Percentiles rank a stretch among this genome's conserved stretches.
Conservation (phyloP, 2,797 vertebrate genomes). For the Paguma larvata region DNA sequence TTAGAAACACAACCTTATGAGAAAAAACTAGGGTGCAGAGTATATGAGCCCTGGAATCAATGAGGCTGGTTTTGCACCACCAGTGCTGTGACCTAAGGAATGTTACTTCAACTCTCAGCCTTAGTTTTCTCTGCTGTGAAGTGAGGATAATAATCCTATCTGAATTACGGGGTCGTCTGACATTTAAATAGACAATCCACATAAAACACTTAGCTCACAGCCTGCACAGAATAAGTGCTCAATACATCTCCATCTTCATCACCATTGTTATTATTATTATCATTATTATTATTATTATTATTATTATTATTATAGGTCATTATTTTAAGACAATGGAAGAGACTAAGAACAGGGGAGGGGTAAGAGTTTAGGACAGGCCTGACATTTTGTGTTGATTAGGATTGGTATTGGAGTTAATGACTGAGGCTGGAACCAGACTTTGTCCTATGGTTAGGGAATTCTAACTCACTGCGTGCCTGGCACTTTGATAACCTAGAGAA, state of each 20-base stretch:
- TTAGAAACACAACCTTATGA: neutral
- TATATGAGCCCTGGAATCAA: neutral
- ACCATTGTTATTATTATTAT: neutral
- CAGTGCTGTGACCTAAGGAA: neutral
- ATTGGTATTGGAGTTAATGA: neutral
- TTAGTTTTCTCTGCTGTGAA: neutral
- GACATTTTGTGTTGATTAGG: neutral
- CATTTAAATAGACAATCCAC: neutral
- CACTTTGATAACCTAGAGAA: neutral
- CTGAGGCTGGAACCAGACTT: neutral
- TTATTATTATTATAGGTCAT: neutral
- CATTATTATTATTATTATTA: neutral
- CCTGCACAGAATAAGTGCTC: neutral
- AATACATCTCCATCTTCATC: neutral
- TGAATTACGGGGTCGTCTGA: neutral
- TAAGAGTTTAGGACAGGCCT: neutral
- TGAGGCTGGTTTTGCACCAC: neutral
- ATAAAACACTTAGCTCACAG: slow-evolving; percentile 4
- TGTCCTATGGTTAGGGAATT: neutral
- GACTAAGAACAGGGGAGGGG: neutral
- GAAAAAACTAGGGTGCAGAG: neutral
- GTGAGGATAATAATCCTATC: neutral
- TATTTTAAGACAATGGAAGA: neutral
- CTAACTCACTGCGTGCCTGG: neutral
- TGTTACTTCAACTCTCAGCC: neutral